phyloP scores from a whole-genome alignment of 2,113 vertebrate genomes.

The Hemiprocne comata region DNA sequence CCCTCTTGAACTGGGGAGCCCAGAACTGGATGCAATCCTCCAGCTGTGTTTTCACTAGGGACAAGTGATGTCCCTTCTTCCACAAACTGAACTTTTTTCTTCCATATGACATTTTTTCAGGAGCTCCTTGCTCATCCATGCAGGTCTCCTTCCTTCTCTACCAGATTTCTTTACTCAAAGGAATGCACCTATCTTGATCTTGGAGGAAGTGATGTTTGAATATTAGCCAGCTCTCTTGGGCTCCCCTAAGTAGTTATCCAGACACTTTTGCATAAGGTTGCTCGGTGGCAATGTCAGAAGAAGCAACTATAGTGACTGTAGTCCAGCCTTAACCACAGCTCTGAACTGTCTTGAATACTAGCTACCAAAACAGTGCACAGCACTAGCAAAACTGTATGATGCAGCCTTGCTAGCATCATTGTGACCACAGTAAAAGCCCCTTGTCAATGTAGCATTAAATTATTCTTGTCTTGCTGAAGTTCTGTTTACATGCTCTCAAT shows the following conservation, averaged over 20 bases:
- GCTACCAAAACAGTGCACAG: background rate
- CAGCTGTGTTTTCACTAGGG: no score
- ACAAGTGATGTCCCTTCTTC: no score
- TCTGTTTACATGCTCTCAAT: background rate
- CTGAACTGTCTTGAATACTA: background rate
- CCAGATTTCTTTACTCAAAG: no score
- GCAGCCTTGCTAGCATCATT: background rate
- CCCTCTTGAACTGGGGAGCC: no score
- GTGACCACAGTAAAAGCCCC: background rate
- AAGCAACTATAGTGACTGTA: background rate
- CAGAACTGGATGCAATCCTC: no score
- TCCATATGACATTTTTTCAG: no score
- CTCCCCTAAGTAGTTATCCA: background rate
- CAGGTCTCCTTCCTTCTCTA: no score
- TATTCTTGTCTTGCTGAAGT: background rate
- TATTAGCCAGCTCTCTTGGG: no score
- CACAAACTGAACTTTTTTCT: no score
- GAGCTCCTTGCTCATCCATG: no score
- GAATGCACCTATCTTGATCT: no score
- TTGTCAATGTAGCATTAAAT: background rate
- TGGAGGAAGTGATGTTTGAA: no score
- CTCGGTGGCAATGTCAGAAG: background rate
- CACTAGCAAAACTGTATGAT: accelerated
- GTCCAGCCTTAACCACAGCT: background rate
- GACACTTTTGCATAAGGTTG: background rate